Percentiles rank a stretch among this genome's conserved stretches.
Conservation (phyloP, 2,888 invertebrate species). For the Orthosia cruda region DNA sequence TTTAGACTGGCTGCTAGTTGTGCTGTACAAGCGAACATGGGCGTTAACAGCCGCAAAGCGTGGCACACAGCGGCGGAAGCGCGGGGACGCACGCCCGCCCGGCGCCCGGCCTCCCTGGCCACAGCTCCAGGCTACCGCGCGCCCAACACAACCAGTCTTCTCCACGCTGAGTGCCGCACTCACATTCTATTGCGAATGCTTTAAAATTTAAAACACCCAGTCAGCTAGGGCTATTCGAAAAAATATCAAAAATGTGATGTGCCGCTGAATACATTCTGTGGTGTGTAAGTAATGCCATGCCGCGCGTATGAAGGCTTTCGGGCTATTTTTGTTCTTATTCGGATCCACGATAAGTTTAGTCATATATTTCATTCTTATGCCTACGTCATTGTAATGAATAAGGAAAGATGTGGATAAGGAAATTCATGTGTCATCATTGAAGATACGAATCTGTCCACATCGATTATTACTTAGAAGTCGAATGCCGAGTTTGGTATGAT, state of each 20-base stretch:
- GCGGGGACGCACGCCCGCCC: conserved; percentile 25
- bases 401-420: conserved; percentile 9
- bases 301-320: conserved; percentile 11
- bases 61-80: conserved; percentile 37
- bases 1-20: conserved; percentile 72
- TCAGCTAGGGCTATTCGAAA: conserved; percentile 38
- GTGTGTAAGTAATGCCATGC: conserved; percentile 39
- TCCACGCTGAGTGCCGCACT: conserved; percentile 56
- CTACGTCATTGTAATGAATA: conserved; percentile 41
- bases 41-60: no score
- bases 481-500: conserved; percentile 1
- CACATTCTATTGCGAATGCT: conserved; percentile 61
- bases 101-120: conserved; percentile 11
- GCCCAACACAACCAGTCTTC: conserved; percentile 40
- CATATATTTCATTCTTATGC: conserved; percentile 38
- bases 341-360: conserved; percentile 36
- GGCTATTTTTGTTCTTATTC: conserved; percentile 37
- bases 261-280: conserved; percentile 47
- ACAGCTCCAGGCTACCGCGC: conserved; percentile 23
- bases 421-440: no score
- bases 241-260: conserved; percentile 40
- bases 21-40: conserved; percentile 52
- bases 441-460: conserved; percentile 5
- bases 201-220: conserved; percentile 67
- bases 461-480: conserved; percentile 35